phyloP scores from a whole-genome alignment of 2,888 invertebrate genomes.

The Hirtodrosophila trivittata region DNA sequence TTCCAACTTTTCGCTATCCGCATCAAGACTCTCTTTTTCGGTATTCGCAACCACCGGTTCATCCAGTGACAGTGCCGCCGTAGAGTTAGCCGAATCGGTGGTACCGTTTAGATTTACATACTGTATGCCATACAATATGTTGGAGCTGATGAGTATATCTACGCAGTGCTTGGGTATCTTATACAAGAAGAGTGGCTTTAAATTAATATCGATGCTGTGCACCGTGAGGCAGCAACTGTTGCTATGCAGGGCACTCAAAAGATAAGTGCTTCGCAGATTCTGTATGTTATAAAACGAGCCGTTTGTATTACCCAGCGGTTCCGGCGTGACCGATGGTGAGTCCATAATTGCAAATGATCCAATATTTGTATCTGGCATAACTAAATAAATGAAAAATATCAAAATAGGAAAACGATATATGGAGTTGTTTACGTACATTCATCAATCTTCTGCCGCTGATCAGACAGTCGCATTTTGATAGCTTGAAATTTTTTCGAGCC shows the following conservation, averaged over 20 bases:
- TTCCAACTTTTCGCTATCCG: constrained; percentile 69
- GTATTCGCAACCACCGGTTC: constrained; percentile 64
- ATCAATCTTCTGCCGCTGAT: constrained; percentile 82
- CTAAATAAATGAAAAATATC: constrained; percentile 61
- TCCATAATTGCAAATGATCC: constrained; percentile 83
- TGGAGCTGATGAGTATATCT: constrained; percentile 88
- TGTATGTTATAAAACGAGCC: constrained; percentile 84
- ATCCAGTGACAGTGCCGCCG: constrained; percentile 43
- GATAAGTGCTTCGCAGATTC: constrained; percentile 82
- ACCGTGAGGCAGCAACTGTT: constrained; percentile 84
- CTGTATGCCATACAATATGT: constrained; percentile 87
- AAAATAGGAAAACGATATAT: neutral
- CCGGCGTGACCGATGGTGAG: constrained; percentile 82
- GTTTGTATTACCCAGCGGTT: constrained; percentile 80
- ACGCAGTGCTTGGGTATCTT: constrained; percentile 87
- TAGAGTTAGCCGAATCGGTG: constrained; percentile 42
- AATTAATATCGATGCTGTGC: constrained; percentile 87
- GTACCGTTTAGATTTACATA: constrained; percentile 83
- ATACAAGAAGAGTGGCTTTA: constrained; percentile 88
- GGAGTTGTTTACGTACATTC: constrained; percentile 78
- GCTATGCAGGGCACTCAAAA: constrained; percentile 83
- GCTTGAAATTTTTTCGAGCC: constrained; percentile 88
- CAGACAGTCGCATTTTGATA: constrained; percentile 87
- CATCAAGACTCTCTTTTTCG: constrained; percentile 71
- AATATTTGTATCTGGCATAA: constrained; percentile 78